A percentile compares a stretch with the other conserved stretches of the same genome.
Evolutionary conservation across 2,113 vertebrate genomes (phyloP).

Genomic region (Meriones unguiculatus): DNA sequence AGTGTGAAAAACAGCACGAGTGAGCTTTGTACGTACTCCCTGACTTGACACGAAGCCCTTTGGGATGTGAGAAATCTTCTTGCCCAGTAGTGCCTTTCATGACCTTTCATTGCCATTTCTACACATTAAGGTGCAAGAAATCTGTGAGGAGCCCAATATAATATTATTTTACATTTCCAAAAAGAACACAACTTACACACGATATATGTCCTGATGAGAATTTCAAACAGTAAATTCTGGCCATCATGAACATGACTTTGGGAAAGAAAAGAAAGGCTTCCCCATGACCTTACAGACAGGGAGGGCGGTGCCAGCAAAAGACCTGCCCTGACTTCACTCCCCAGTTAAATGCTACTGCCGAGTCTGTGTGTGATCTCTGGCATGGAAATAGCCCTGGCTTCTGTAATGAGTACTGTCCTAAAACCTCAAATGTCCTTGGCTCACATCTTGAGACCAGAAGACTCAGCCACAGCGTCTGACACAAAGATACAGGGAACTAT

Average conservation of each 20-base stretch:
- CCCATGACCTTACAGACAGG: slow-evolving; percentile 15
- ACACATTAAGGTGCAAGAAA: neutral
- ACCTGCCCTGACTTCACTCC: neutral
- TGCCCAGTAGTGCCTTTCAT: neutral
- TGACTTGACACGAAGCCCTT: neutral
- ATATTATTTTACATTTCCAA: neutral
- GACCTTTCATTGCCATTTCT: neutral
- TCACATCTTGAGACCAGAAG: slow-evolving; percentile 56
- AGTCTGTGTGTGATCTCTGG: slow-evolving; percentile 8
- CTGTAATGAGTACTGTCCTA: slow-evolving; percentile 63
- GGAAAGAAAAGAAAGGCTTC: neutral
- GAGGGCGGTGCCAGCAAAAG: neutral
- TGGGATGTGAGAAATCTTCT: neutral
- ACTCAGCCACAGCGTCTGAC: slow-evolving; percentile 35
- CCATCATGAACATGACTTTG: neutral
- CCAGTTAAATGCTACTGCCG: neutral
- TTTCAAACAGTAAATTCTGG: neutral
- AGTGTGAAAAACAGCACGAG: neutral
- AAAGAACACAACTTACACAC: neutral
- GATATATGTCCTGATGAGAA: neutral
- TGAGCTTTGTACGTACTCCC: neutral
- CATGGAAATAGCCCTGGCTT: slow-evolving; percentile 33
- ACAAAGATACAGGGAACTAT: slow-evolving; percentile 60
- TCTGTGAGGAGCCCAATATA: neutral
- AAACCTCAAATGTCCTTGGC: slow-evolving; percentile 48